These are phyloP conservation scores for Lepisosteus oculatus DNA, from an alignment of 2,113 vertebrate species.

Conservation along the genomic window DNA sequence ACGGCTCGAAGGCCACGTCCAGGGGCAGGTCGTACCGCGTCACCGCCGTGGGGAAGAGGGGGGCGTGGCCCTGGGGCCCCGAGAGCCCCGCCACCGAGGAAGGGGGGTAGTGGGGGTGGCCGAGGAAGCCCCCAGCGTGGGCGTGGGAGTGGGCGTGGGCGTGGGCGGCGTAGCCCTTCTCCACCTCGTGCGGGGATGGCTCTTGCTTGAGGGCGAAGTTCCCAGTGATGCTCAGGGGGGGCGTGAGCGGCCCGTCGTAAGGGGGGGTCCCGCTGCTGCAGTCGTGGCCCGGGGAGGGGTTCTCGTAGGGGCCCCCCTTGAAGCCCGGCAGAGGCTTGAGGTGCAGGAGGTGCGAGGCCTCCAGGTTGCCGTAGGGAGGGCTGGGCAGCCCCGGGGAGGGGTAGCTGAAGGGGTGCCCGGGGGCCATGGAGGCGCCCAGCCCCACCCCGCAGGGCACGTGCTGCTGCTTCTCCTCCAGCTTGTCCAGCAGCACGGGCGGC, in stretches of 20 bases:
- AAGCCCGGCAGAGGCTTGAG: conserved; percentile 77
- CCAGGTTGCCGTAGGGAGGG: conserved; percentile 89
- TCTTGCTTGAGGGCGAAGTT: conserved; percentile 94
- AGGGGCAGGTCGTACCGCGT: conserved; percentile 81
- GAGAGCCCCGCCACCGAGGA: conserved; percentile 61
- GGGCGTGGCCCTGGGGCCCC: conserved; percentile 67
- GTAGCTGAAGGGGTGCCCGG: conserved; percentile 71
- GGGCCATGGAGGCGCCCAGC: conserved; percentile 40
- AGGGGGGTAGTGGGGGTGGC: conserved; percentile 49
- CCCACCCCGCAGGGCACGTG: conserved; percentile 31
- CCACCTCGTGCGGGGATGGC: conserved; percentile 77
- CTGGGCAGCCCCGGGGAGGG: conserved; percentile 90
- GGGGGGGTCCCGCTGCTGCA: conserved; percentile 76
- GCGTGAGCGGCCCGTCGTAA: conserved; percentile 89
- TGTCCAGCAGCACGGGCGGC: conserved; percentile 66
- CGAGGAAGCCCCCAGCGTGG: background rate
- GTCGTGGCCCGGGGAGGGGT: conserved; percentile 72
- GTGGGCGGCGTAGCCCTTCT: conserved; percentile 68
- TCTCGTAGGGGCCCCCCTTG: conserved; percentile 77
- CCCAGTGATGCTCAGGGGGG: conserved; percentile 87
- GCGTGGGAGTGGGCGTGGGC: background rate
- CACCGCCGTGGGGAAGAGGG: conserved; percentile 66
- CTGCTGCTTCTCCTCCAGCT: conserved; percentile 75
- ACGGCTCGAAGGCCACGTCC: conserved; percentile 84
- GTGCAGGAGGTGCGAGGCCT: conserved; percentile 82